A percentile compares a stretch with the other conserved stretches of the same genome.
Evolutionary conservation across 2,888 invertebrate species (phyloP).

Genomic region (Miltochrista miniata): DNA sequence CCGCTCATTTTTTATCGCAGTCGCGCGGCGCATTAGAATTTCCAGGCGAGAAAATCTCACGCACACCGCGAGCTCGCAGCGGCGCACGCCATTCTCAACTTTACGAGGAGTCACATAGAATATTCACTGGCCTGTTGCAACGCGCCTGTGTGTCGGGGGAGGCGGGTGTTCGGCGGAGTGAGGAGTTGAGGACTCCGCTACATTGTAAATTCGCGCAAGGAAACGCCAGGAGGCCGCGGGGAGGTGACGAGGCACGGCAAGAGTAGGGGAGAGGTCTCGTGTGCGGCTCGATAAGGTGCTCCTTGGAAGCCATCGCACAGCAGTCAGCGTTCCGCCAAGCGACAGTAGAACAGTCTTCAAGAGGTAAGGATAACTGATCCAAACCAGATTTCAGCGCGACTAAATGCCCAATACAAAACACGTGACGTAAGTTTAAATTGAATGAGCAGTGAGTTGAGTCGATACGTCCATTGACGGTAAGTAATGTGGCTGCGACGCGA

Average conservation of each 20-base stretch:
- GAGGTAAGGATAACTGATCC: not conserved
- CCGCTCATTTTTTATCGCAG: constrained; percentile 82
- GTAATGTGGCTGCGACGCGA: constrained; percentile 10
- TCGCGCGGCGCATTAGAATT: constrained; percentile 82
- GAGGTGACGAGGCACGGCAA: constrained; percentile 12
- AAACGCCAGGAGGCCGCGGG: constrained; percentile 32
- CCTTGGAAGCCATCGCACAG: constrained; percentile 30
- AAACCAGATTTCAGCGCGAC: not conserved
- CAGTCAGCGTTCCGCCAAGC: not conserved
- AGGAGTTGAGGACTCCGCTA: constrained; percentile 49
- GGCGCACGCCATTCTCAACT: constrained; percentile 10
- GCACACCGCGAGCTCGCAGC: constrained; percentile 49
- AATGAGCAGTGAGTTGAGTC: not conserved
- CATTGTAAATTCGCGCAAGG: constrained; percentile 76
- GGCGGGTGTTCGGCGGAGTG: constrained; percentile 37
- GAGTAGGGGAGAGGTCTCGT: constrained; percentile 34
- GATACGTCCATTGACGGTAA: not conserved
- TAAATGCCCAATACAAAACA: not conserved
- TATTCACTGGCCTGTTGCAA: constrained; percentile 9
- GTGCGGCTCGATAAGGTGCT: constrained; percentile 60
- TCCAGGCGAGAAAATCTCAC: constrained; percentile 82
- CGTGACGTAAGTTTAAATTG: not conserved
- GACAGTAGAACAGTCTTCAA: not conserved
- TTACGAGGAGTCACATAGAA: constrained; percentile 5
- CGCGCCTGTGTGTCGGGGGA: constrained; percentile 23